Conservation (phyloP, 2,888 invertebrate genomes). For the Cantharis rufa region DNA sequence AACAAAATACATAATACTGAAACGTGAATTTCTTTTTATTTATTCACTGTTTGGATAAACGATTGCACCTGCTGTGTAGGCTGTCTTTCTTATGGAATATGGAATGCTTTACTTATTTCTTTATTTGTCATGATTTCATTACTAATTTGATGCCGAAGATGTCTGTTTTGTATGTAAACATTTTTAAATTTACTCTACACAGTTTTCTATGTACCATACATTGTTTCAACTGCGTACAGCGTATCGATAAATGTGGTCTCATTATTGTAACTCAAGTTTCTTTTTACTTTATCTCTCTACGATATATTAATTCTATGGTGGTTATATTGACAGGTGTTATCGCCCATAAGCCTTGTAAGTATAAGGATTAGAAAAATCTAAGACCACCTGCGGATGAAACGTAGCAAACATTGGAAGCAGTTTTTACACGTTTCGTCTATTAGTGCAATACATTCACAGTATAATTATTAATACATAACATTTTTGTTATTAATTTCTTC, state of each 20-base stretch:
- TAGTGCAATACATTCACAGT: neutral
- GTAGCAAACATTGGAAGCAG: neutral
- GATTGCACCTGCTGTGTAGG: slow-evolving; percentile 35
- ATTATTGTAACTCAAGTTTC: neutral
- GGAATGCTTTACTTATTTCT: slow-evolving; percentile 35
- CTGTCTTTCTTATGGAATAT: slow-evolving; percentile 27
- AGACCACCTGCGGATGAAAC: neutral
- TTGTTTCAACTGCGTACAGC: neutral
- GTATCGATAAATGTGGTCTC: neutral
- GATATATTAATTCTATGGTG: neutral
- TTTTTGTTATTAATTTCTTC: neutral
- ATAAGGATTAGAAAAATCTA: neutral
- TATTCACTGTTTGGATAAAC: slow-evolving; percentile 32
- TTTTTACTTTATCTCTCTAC: neutral
- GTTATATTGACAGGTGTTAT: slow-evolving; percentile 5
- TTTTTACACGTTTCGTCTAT: neutral
- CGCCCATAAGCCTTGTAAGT: neutral
- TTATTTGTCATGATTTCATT: slow-evolving; percentile 34
- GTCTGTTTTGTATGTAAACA: neutral
- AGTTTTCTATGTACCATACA: neutral
- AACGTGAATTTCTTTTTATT: slow-evolving; percentile 30
- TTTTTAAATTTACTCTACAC: neutral
- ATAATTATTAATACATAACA: neutral
- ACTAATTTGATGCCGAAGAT: slow-evolving; percentile 35
- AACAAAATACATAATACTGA: slow-evolving; percentile 6